phyloP scores from a whole-genome alignment of 2,113 vertebrate genomes.

The Ammospiza caudacuta region DNA sequence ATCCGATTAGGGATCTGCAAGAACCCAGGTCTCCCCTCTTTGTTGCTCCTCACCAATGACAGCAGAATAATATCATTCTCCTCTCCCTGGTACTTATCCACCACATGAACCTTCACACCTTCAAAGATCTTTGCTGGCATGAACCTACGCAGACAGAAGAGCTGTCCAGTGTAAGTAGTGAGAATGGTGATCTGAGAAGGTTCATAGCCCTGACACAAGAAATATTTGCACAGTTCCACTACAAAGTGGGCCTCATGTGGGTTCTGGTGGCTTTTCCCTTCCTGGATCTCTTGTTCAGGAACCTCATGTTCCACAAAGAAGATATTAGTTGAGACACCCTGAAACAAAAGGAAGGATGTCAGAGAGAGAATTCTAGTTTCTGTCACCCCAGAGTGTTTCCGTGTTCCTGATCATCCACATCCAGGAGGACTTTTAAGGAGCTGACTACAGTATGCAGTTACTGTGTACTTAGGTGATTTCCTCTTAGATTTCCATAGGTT shows the following conservation, averaged over 20 bases:
- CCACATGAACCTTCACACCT: slow-evolving; percentile 91
- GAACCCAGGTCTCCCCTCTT: slow-evolving; percentile 83
- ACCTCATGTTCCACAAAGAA: slow-evolving; percentile 90
- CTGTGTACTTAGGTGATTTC: neutral
- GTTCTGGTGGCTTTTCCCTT: slow-evolving; percentile 92
- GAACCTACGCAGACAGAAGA: slow-evolving; percentile 84
- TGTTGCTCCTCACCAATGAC: slow-evolving; percentile 92
- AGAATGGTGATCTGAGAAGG: slow-evolving; percentile 88
- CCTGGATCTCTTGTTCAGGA: slow-evolving; percentile 83
- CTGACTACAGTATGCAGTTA: neutral
- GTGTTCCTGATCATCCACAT: neutral
- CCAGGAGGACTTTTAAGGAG: neutral
- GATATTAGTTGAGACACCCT: slow-evolving; percentile 87
- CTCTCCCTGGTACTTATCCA: slow-evolving; percentile 97
- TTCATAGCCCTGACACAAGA: slow-evolving; percentile 86
- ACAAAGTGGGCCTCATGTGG: slow-evolving; percentile 87
- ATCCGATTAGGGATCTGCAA: slow-evolving; percentile 90
- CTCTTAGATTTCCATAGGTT: neutral
- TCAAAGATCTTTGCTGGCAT: slow-evolving; percentile 83
- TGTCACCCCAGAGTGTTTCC: neutral
- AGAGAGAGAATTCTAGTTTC: neutral
- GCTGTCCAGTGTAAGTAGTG: slow-evolving; percentile 91
- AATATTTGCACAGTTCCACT: slow-evolving; percentile 87
- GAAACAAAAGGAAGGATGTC: neutral
- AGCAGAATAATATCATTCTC: slow-evolving; percentile 94